Conservation (phyloP, 2,797 vertebrate species). For the Ceryle rudis region DNA sequence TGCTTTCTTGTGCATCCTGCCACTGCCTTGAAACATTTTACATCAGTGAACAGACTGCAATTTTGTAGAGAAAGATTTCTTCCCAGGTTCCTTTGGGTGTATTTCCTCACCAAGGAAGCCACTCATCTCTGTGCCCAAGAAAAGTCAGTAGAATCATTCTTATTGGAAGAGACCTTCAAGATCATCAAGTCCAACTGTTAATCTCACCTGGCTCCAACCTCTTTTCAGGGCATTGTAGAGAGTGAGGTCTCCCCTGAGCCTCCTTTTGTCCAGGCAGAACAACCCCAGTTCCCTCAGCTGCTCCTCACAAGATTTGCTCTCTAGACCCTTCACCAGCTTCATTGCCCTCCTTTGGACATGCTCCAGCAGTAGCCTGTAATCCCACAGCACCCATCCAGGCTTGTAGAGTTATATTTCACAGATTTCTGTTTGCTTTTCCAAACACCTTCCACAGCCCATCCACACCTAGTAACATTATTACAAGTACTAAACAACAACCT, state of each 20-base stretch:
- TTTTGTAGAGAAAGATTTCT: neutral
- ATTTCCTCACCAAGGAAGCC: neutral
- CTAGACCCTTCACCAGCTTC: neutral
- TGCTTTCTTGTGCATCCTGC: neutral
- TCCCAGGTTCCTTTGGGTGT: neutral
- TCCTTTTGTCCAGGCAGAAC: neutral
- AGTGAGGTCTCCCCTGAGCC: neutral
- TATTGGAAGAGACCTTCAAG: neutral
- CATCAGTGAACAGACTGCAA: fast-evolving
- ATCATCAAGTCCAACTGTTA: neutral
- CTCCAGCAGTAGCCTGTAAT: neutral
- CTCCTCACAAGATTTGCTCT: neutral
- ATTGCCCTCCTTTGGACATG: neutral
- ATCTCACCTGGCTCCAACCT: neutral
- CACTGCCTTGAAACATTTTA: neutral
- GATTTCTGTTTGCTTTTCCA: neutral
- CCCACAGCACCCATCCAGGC: neutral
- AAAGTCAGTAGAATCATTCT: neutral
- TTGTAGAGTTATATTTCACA: neutral
- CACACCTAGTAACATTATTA: neutral
- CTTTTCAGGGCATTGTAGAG: neutral
- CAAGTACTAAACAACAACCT: neutral
- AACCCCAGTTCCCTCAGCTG: neutral
- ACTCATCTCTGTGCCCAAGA: neutral
- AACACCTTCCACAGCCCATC: neutral